A percentile compares a stretch with the other conserved stretches of the same genome.
Evolutionary conservation across 1,140 invertebrate species (phyloP).

Genomic region (Trichogramma pretiosum): DNA sequence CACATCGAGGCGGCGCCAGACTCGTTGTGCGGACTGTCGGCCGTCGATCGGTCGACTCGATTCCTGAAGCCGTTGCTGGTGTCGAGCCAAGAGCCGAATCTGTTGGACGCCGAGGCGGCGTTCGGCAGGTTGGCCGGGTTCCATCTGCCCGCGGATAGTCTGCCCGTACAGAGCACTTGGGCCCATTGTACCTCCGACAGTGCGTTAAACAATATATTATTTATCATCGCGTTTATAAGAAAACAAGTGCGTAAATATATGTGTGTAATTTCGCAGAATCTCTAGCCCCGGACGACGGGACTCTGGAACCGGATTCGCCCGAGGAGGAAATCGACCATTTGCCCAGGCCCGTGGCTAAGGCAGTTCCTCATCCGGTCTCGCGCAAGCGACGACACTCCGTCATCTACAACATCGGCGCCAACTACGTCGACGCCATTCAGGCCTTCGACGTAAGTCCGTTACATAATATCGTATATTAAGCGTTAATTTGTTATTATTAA

Average conservation of each 20-base stretch:
- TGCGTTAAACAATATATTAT: neutral
- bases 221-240: no score
- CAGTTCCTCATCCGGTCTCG: constrained; percentile 19
- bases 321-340: constrained; percentile 37
- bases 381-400: constrained; percentile 22
- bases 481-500: neutral
- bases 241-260: no score
- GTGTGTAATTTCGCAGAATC: no score
- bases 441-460: constrained; percentile 44
- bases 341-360: constrained; percentile 26
- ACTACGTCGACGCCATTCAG: constrained; percentile 41
- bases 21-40: constrained; percentile 52
- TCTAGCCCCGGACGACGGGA: constrained; percentile 20
- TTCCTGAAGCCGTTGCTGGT: constrained; percentile 33
- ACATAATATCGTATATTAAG: no score
- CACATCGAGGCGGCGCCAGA: constrained; percentile 45
- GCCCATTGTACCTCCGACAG: constrained; percentile 32
- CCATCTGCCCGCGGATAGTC: constrained; percentile 28
- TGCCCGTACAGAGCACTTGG: constrained; percentile 28
- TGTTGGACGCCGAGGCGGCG: constrained; percentile 29
- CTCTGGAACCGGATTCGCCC: constrained; percentile 19
- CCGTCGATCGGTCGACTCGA: constrained; percentile 52
- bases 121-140: constrained; percentile 37
- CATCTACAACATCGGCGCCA: constrained; percentile 23
- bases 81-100: constrained; percentile 18